These are phyloP conservation scores for Pelmatolapia mariae DNA, from an alignment of 2,113 vertebrate species.

Conservation along the genomic window DNA sequence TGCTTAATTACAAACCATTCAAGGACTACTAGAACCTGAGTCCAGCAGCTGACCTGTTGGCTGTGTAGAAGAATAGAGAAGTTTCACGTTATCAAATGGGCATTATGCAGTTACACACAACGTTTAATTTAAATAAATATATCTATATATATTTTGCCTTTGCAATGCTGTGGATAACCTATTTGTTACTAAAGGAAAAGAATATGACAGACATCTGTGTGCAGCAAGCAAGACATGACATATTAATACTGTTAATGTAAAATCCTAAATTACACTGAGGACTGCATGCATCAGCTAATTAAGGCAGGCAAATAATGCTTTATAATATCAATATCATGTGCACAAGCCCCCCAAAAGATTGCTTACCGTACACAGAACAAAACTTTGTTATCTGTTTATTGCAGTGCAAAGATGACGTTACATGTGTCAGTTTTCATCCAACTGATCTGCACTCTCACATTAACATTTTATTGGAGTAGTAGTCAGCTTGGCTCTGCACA, in stretches of 20 bases:
- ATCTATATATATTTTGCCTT: neutral
- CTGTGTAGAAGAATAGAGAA: neutral
- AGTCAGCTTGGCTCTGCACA: neutral
- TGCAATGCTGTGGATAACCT: neutral
- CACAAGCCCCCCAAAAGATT: neutral
- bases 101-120: neutral
- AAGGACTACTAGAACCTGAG: neutral
- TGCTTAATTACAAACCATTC: neutral
- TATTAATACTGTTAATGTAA: neutral
- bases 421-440: neutral
- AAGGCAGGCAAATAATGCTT: neutral
- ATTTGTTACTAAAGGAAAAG: neutral
- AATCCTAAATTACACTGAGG: neutral
- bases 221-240: neutral
- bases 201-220: neutral
- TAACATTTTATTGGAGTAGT: neutral
- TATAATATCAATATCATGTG: neutral
- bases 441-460: neutral
- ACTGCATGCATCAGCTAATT: neutral
- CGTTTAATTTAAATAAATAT: neutral
- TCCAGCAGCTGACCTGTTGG: neutral
- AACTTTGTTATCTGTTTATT: fast-evolving
- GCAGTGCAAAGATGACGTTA: neutral
- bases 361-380: fast-evolving
- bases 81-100: neutral